phyloP scores from a whole-genome alignment of 2,113 vertebrate species.

The Salvelinus alpinus region DNA sequence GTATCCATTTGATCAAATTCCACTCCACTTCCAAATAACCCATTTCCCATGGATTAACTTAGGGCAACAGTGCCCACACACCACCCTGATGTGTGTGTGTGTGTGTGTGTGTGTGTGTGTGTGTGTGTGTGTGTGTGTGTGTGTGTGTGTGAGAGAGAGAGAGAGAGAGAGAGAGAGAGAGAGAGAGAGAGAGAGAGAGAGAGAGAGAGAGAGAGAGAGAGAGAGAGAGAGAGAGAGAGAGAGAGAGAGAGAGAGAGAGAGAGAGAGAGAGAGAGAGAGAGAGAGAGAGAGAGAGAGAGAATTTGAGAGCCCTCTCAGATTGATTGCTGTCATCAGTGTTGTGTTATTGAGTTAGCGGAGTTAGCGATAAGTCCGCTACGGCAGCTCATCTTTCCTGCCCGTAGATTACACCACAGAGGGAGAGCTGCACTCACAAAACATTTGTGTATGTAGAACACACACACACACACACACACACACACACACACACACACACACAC shows the following conservation, averaged over 20 bases:
- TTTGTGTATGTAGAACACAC: neutral
- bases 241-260: too few species aligned
- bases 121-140: slow-evolving; percentile 7
- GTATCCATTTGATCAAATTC: slow-evolving; percentile 70
- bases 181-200: too few species aligned
- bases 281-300: neutral
- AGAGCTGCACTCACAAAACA: neutral
- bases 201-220: too few species aligned
- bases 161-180: too few species aligned
- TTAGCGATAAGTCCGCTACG: slow-evolving; percentile 3
- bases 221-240: too few species aligned
- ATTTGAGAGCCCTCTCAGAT: neutral
- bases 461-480: neutral
- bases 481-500: too few species aligned
- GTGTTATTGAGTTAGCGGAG: slow-evolving; percentile 11
- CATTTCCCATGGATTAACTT: slow-evolving; percentile 45
- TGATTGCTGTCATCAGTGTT: slow-evolving; percentile 10
- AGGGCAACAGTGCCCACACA: neutral
- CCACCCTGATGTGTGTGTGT: slow-evolving; percentile 1
- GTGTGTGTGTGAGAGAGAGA: too few species aligned
- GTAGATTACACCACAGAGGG: neutral
- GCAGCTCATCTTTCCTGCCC: slow-evolving; percentile 22
- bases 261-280: neutral
- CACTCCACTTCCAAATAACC: slow-evolving; percentile 64
- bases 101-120: too few species aligned